phyloP scores from a whole-genome alignment of 2,113 vertebrate genomes.

The Ictalurus furcatus region DNA sequence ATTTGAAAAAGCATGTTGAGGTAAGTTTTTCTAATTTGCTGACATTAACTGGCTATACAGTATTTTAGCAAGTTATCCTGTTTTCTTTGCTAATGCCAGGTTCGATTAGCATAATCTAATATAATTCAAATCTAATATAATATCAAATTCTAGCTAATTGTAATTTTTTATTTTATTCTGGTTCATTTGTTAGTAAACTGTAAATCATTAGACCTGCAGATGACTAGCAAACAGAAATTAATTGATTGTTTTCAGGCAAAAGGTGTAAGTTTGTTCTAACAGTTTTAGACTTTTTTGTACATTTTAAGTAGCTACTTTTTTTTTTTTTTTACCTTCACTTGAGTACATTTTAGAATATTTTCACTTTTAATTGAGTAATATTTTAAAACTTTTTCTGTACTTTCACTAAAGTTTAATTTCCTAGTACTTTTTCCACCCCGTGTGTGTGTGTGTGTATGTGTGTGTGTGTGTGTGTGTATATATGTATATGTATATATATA shows the following conservation, averaged over 20 bases:
- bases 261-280: neutral
- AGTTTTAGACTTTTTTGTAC: neutral
- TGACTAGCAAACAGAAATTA: neutral
- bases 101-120: neutral
- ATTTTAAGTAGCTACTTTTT: neutral
- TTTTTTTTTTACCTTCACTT: neutral
- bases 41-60: neutral
- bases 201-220: neutral
- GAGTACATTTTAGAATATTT: neutral
- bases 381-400: neutral
- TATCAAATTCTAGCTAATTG: neutral
- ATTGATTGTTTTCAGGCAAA: neutral
- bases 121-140: too few relatives aligned
- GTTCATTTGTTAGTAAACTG: neutral
- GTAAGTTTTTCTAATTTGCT: neutral
- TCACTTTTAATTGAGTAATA: neutral
- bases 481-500: too few relatives aligned
- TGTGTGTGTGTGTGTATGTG: too few relatives aligned
- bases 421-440: neutral
- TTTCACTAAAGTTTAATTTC: neutral
- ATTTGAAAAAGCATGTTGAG: neutral
- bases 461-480: too few relatives aligned
- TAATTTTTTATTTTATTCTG: neutral
- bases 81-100: neutral
- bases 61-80: neutral